Base-by-base conservation (phyloP, 2,797 vertebrate species). In the Xenentodon cancila region DNA sequence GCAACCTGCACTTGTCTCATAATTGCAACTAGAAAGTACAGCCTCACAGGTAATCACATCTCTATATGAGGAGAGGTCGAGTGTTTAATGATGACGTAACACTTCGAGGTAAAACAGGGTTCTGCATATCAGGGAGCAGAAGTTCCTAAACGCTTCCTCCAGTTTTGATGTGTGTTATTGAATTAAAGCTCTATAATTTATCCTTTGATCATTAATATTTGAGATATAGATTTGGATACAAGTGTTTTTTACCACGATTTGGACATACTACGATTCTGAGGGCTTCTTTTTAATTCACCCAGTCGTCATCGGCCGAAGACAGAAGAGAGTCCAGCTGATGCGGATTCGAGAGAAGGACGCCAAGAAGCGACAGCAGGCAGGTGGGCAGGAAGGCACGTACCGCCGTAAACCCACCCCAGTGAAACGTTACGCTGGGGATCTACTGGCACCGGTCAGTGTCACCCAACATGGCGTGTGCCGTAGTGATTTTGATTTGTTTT, bases 391-490 rank as follows among this genome's bases (percentile, higher is more conserved):
- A 83, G 93, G 94, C 79, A 93, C 91, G 19, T 94, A 91, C 81
- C 91, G 87, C 43, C 91, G 89, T 79, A 95, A 95, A 82, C 84
- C 93, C 50, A 86, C 90, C 40, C 84, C 91, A 52, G 93, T 90
- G 21, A 80, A 92, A 81, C 91, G 92, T 87, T 95, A 93, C 65
- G 92, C 93, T 46, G 94, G 94, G 60, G 94, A 95, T 67, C 91
- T 94, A 62, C 91, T 95, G 71, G 94, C 95, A 51, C 95, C 93
- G 78, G 95, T 96, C 89, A 96, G 94, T 93, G 81, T 86, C 84
- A 59, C 76, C 73, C 78, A 60, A 83, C 84, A 80, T 53, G 75
- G 57, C 73, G 82, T 81, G 82, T 81, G 84, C 84, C 62, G 80
- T 81, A 72, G 70, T 50, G 59, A 60, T 73, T 52, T 42, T 3